phyloP scores from a whole-genome alignment of 2,888 invertebrate genomes.

The Eudemis profundana region DNA sequence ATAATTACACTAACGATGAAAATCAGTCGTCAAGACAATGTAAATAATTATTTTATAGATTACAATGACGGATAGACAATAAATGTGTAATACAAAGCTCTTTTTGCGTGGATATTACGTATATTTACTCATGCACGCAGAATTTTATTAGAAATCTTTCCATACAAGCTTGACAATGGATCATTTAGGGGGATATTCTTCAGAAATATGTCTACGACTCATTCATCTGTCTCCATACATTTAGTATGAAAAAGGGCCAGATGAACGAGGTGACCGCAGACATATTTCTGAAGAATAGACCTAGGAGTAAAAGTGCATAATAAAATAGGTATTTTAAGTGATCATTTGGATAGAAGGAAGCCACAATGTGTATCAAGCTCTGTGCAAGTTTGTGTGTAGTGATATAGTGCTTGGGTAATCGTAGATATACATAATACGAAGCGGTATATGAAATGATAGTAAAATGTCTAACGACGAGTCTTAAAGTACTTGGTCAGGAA shows the following conservation, averaged over 20 bases:
- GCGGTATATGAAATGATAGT: constrained; percentile 22
- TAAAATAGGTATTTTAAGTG: constrained; percentile 26
- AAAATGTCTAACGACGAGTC: constrained; percentile 68
- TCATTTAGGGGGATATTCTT: no score
- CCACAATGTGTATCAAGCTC: constrained; percentile 22
- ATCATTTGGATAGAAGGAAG: constrained; percentile 39
- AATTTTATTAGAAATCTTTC: neutral
- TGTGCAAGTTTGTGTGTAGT: constrained; percentile 15
- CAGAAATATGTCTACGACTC: no score
- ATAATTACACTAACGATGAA: constrained; percentile 73
- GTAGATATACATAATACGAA: constrained; percentile 20
- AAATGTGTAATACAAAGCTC: constrained; percentile 67
- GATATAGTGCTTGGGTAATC: constrained; percentile 16
- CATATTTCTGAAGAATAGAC: no score
- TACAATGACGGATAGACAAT: constrained; percentile 59
- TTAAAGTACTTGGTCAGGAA: constrained; percentile 84
- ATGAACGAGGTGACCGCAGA: no score
- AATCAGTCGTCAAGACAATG: constrained; percentile 74
- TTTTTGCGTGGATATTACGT: constrained; percentile 47
- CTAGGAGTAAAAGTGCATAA: constrained; percentile 12
- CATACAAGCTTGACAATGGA: neutral
- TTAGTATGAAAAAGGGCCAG: no score
- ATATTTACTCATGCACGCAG: neutral
- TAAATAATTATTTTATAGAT: constrained; percentile 49
- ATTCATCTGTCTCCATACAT: no score